A percentile compares a stretch with the other conserved stretches of the same genome.
Conservation (phyloP, 2,113 vertebrate species). For the Panthera leo region DNA sequence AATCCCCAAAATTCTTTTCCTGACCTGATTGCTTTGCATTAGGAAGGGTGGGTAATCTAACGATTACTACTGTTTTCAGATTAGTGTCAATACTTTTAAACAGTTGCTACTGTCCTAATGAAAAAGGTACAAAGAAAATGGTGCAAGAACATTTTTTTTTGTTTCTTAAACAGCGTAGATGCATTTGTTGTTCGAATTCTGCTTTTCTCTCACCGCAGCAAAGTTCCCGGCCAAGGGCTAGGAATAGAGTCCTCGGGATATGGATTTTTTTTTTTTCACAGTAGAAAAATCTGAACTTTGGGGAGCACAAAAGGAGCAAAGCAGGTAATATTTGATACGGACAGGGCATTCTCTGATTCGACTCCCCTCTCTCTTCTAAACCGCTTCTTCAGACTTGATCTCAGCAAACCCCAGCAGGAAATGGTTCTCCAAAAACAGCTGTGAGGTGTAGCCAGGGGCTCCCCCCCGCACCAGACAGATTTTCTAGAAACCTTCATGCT, state of each 20-base stretch:
- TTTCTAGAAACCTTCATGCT: background rate
- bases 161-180: background rate
- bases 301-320: background rate
- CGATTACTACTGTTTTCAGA: background rate
- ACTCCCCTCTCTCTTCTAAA: background rate
- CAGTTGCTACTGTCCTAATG: background rate
- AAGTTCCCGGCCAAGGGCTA: background rate
- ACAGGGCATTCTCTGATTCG: background rate
- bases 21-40: background rate
- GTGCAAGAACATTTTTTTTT: background rate
- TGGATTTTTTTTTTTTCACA: background rate
- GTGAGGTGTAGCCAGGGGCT: background rate
- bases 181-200: background rate
- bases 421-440: background rate
- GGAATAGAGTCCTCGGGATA: background rate
- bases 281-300: background rate
- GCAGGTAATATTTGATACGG: background rate
- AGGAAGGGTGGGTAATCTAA: background rate
- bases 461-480: accelerated
- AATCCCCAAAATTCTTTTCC: constrained; percentile 19
- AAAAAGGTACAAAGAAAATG: background rate
- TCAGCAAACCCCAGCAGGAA: background rate
- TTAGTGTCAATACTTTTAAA: background rate
- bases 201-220: background rate
- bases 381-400: background rate